phyloP scores from a whole-genome alignment of 1,140 invertebrate genomes.

The Drosophila athabasca region DNA sequence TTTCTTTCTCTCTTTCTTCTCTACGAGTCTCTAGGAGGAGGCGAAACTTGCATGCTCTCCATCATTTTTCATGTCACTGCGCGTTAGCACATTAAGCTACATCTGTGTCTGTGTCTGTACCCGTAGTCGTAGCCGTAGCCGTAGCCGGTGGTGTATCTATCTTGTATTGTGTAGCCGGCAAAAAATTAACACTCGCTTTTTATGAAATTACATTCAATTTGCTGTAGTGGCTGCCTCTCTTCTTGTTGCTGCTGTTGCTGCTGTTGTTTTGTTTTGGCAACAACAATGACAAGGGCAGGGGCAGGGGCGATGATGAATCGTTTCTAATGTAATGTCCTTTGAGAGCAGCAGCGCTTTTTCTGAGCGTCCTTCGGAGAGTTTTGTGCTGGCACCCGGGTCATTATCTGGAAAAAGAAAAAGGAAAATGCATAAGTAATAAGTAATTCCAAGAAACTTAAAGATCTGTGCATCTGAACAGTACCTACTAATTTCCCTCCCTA shows the following conservation, averaged over 20 bases:
- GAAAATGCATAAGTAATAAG: conserved; percentile 31
- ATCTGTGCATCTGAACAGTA: neutral
- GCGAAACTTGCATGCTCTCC: conserved; percentile 64
- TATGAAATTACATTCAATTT: conserved; percentile 82
- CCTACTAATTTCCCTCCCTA: conserved; percentile 1
- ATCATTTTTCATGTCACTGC: conserved; percentile 80
- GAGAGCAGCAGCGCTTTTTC: conserved; percentile 25
- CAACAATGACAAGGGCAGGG: conserved; percentile 31
- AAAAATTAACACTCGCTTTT: conserved; percentile 81
- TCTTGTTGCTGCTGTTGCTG: neutral
- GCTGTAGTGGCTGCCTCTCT: conserved; percentile 56
- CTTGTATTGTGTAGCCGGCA: conserved; percentile 49
- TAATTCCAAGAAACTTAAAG: neutral
- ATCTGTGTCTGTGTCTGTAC: conserved; percentile 34
- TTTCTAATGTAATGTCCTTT: conserved; percentile 63
- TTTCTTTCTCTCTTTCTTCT: conserved; percentile 36
- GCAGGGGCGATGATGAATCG: conserved; percentile 65
- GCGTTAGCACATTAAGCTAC: conserved; percentile 77
- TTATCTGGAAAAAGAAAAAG: conserved; percentile 5
- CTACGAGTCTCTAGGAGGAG: conserved; percentile 33
- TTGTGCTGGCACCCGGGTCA: neutral
- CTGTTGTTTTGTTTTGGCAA: conserved; percentile 7
- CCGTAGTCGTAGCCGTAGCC: conserved; percentile 2
- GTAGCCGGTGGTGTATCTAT: conserved; percentile 36
- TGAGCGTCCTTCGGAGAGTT: neutral